Base-by-base conservation (phyloP, 1,140 invertebrate species). In the Dinoponera quadriceps region DNA sequence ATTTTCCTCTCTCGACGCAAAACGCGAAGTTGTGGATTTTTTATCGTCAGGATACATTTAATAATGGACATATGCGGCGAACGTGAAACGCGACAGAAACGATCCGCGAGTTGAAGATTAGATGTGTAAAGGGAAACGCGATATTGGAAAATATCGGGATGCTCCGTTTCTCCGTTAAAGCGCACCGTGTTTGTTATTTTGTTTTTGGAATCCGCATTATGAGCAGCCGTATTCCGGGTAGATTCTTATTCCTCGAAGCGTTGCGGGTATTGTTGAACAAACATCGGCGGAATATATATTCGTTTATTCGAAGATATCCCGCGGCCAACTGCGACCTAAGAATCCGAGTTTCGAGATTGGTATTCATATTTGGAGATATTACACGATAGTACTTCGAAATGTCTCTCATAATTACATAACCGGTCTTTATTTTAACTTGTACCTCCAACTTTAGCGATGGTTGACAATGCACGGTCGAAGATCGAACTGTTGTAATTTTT, bases 201-300 rank as follows among this genome's bases (percentile, higher is more conserved):
- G 44, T 68, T 78, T 78, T 78, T 55, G 62, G 49, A 66, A 62
- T 62, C 63, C 4, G n/a, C 44, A n/a, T 29, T 68, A 55, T 27
- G 13, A 68, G 2, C n/a, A 62, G 27, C 27, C 4, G 14, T 22
- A 51, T 77, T 38, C 11, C n/a, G 5, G 5, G 22, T 29, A 69
- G 4, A 20, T 71, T 44, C 3, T 69, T 80, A 27, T 80, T 80
- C 51, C 48, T 48, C 9, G 65, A 80, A 22, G 3, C 66, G 27
- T 22, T 29, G 2, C 20, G 63, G 18, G 33, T 13, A 20, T 27
- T 80, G 18, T 27, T 22, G 5, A 71, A 22, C 65, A 71, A 57
- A 80, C 54, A 69, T 44, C 27, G 18, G 20, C 18, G 18, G 38
- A 48, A 69, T 27, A 33, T 25, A 68, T 25, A 33, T 25, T 54